These are phyloP conservation scores for Papilio polytes DNA, from an alignment of 1,140 invertebrate genomes.

Conservation along the genomic window DNA sequence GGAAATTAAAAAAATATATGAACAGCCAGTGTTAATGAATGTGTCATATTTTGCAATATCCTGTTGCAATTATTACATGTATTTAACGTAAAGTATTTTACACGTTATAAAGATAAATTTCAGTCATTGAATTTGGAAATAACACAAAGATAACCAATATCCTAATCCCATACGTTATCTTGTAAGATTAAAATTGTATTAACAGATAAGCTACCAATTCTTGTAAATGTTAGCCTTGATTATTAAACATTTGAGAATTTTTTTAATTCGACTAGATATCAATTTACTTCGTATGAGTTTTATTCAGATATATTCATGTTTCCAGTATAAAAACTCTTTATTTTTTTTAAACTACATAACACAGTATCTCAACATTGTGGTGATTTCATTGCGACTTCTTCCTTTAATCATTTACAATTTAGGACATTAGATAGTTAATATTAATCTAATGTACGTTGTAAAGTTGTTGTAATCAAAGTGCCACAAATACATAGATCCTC, in stretches of 20 bases:
- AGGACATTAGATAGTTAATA: too few species aligned
- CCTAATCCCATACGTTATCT: background rate
- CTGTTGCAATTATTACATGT: background rate
- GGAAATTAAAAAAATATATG: too few species aligned
- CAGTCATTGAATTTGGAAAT: slow-evolving; percentile 6
- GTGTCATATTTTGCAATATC: too few species aligned
- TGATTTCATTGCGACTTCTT: too few species aligned
- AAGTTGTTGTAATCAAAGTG: too few species aligned
- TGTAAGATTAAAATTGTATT: slow-evolving; percentile 5
- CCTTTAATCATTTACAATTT: too few species aligned
- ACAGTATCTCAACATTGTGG: too few species aligned
- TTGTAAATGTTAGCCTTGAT: slow-evolving; percentile 17
- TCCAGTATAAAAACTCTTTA: background rate
- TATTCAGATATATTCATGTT: background rate
- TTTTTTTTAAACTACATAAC: background rate
- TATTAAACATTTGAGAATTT: background rate
- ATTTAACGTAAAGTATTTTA: background rate
- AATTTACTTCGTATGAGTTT: background rate
- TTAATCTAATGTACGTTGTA: too few species aligned
- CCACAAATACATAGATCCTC: too few species aligned
- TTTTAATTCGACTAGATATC: background rate
- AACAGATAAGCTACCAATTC: slow-evolving; percentile 45
- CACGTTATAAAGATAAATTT: background rate
- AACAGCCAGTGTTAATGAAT: background rate
- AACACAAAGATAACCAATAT: background rate